phyloP scores from a whole-genome alignment of 2,113 vertebrate species.

The Oryzias javanicus region DNA sequence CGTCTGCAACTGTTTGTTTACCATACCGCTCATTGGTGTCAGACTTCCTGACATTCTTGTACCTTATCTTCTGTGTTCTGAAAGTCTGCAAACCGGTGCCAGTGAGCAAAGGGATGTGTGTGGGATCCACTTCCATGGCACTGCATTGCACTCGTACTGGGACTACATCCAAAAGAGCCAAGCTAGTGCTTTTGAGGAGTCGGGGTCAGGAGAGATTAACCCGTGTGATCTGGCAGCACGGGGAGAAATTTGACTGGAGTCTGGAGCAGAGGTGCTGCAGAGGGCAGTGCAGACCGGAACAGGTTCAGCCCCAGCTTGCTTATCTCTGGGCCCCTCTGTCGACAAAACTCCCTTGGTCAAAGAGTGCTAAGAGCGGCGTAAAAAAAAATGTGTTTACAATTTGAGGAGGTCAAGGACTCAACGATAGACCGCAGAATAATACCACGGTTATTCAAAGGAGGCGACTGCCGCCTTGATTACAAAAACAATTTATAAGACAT shows the following conservation, averaged over 20 bases:
- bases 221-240: constrained; percentile 64
- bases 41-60: constrained; percentile 81
- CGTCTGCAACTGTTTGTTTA: constrained; percentile 79
- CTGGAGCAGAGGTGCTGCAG: constrained; percentile 87
- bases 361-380: constrained; percentile 83
- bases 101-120: constrained; percentile 52
- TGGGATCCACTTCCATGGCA: constrained; percentile 47
- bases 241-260: constrained; percentile 84
- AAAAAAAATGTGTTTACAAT: constrained; percentile 91
- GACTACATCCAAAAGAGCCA: constrained; percentile 67
- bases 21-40: constrained; percentile 70
- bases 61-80: constrained; percentile 68
- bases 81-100: constrained; percentile 67
- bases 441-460: constrained; percentile 82
- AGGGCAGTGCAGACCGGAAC: constrained; percentile 93
- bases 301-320: constrained; percentile 93
- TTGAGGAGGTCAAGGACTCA: constrained; percentile 92
- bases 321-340: constrained; percentile 92
- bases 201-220: constrained; percentile 75
- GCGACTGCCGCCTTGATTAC: constrained; percentile 19
- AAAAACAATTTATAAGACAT: too few relatives aligned
- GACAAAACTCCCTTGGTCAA: constrained; percentile 87
- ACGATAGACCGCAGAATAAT: constrained; percentile 94
- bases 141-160: constrained; percentile 45
- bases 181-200: constrained; percentile 72